These are phyloP conservation scores for Thamnophis sirtalis DNA, from an alignment of 2,113 vertebrate species.

Conservation along the genomic window DNA sequence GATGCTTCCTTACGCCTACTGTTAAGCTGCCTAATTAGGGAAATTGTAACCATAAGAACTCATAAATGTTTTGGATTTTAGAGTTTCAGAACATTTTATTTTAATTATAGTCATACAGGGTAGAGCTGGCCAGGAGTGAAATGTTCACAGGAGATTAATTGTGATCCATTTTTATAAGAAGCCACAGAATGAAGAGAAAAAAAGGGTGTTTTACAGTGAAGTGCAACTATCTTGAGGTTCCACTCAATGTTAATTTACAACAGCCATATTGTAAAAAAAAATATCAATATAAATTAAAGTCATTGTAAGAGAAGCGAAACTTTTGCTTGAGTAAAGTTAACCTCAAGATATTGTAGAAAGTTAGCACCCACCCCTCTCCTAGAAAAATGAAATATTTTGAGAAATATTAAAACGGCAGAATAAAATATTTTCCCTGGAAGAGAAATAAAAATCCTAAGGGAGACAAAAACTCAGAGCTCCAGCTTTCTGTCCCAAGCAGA, in stretches of 20 bases:
- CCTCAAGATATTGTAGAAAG: neutral
- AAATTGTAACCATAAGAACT: neutral
- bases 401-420: too few relatives aligned
- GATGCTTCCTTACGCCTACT: neutral
- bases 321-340: neutral
- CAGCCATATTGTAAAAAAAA: neutral
- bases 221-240: neutral
- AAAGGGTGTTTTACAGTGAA: neutral
- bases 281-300: neutral
- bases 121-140: too few relatives aligned
- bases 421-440: too few relatives aligned
- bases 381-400: too few relatives aligned
- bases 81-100: neutral
- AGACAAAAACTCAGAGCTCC: too few relatives aligned
- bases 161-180: neutral
- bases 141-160: neutral
- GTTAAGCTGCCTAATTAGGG: neutral
- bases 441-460: too few relatives aligned
- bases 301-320: neutral
- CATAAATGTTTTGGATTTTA: neutral
- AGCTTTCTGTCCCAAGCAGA: too few relatives aligned
- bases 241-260: neutral
- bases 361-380: too few relatives aligned
- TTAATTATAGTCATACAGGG: neutral
- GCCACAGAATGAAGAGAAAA: neutral